Evolutionary conservation across 1,140 invertebrate genomes (phyloP), one percentile per base, ranked within the genome.

Genomic region (Gryllus bimaculatus): DNA sequence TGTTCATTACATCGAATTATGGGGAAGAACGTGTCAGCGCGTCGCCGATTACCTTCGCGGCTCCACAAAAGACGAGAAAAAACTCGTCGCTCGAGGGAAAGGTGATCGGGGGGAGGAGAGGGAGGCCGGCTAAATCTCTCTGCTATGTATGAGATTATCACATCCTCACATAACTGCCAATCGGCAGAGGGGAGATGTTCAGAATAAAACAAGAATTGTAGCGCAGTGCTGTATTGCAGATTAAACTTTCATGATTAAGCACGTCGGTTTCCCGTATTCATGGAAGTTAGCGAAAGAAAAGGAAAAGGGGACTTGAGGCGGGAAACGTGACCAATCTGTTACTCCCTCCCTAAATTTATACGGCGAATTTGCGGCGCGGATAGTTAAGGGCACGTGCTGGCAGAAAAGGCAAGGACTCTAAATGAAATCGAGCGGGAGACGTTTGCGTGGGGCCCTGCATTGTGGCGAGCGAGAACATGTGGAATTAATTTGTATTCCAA

Each of bases 401-500:
- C n/a, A 18, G 54, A 66, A 66, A 66, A 66, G 2, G 7, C 18
- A 66, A 66, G 2, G 18, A 66, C 7, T 66, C 10, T 66, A 66
- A n/a, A 66, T 66, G 54, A 66, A 66, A 66, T 0, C 10, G 54
- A 66, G n/a, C n/a, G 10, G 18, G 54, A 66, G 54, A 66, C 54
- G 10, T 10, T 13, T 66, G 10, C 0, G 54, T 3, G 54, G n/a
- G 54, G 54, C 10, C 18, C 3, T 10, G 54, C 10, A 13, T 18
- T 66, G 10, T 10, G 54, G 54, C 10, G 7, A 66, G 10, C 10
- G 10, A 18, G 54, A n/a, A 66, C 54, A 66, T 66, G 54, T 66
- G 54, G 54, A 66, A 66, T 66, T 66, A 66, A 66, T 66, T 66
- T 66, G 54, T 66, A 66, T 66, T 66, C 54, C 54, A 66, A 66